Conservation (phyloP, 2,888 invertebrate genomes). For the Ecliptopera silaceata region DNA sequence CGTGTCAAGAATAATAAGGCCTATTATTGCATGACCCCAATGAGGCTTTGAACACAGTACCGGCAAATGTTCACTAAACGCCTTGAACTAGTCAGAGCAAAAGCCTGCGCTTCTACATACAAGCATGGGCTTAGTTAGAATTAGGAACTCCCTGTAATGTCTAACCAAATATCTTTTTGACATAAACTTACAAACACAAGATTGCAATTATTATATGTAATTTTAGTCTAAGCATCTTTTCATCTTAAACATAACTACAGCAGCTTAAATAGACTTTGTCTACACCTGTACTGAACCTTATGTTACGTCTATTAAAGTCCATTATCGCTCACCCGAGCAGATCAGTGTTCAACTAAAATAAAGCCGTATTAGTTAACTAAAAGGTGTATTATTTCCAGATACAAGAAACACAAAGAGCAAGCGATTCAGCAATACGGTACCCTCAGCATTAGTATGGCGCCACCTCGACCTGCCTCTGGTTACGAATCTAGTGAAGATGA, state of each 20-base stretch:
- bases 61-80: too few relatives aligned
- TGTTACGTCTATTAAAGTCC: neutral
- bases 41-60: too few relatives aligned
- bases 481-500: conserved; percentile 85
- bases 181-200: too few relatives aligned
- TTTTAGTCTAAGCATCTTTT: too few relatives aligned
- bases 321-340: neutral
- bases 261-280: conserved; percentile 93
- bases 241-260: conserved; percentile 93
- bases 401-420: conserved; percentile 93
- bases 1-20: neutral
- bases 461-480: conserved; percentile 69
- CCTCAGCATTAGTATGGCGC: conserved; percentile 69
- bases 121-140: too few relatives aligned
- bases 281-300: conserved; percentile 86
- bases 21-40: neutral
- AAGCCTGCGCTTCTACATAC: too few relatives aligned
- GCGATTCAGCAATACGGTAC: conserved; percentile 88
- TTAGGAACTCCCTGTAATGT: too few relatives aligned
- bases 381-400: conserved; percentile 76
- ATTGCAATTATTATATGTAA: too few relatives aligned
- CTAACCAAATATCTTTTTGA: too few relatives aligned
- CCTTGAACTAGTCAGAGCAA: too few relatives aligned
- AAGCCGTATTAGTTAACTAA: neutral
- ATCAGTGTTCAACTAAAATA: neutral